A percentile compares a stretch with the other conserved stretches of the same genome.
Evolutionary conservation across 2,113 vertebrate genomes (phyloP).

Genomic region (Gambusia affinis): DNA sequence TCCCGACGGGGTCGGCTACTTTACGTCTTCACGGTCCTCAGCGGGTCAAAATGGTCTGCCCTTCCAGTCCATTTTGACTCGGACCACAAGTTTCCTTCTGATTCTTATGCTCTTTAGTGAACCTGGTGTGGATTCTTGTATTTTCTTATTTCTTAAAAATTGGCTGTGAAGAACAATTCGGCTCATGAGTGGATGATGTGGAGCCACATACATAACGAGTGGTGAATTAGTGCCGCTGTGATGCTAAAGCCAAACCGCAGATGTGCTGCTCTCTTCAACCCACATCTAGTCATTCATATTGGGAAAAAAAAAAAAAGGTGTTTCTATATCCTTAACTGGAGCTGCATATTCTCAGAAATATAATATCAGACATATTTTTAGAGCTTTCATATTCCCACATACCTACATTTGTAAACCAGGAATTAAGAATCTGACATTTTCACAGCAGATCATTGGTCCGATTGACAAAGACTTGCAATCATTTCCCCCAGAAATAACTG

Average conservation of each 20-base stretch:
- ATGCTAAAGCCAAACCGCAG: background rate
- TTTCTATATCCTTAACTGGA: too few relatives aligned
- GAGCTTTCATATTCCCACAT: background rate
- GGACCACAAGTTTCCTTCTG: background rate
- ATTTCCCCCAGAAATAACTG: background rate
- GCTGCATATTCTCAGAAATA: background rate
- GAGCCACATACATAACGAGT: background rate
- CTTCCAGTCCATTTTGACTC: background rate
- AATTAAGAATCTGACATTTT: slow-evolving; percentile 2
- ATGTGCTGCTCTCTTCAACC: background rate
- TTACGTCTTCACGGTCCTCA: background rate
- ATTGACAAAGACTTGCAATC: background rate
- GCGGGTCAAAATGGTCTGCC: background rate
- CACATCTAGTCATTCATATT: background rate
- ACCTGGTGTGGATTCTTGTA: background rate
- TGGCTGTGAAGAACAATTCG: background rate
- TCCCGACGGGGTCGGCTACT: slow-evolving; percentile 9
- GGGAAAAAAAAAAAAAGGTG: background rate
- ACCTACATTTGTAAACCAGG: background rate
- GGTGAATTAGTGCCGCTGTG: background rate
- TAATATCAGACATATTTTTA: background rate
- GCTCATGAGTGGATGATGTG: slow-evolving; percentile 3
- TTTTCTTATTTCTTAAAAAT: background rate
- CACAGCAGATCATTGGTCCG: background rate
- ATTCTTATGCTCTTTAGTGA: background rate